These are phyloP conservation scores for Prionailurus viverrinus DNA, from an alignment of 2,113 vertebrate genomes.

Conservation along the genomic window DNA sequence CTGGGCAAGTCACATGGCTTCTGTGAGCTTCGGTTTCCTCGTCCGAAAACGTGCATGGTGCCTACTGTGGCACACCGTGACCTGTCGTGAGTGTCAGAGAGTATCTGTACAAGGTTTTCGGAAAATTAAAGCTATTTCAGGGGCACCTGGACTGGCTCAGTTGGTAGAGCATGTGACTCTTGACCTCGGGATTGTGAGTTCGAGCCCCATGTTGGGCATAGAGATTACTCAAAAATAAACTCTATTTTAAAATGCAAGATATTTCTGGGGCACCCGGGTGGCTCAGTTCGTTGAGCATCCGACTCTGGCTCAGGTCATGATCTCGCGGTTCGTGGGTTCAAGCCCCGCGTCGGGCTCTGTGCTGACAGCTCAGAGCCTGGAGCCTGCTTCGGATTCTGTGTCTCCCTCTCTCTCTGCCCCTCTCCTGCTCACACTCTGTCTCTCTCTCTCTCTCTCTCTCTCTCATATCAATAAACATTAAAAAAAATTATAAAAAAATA, in stretches of 20 bases:
- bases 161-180: not conserved
- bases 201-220: not conserved
- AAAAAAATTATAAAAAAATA: too few relatives aligned
- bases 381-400: too few relatives aligned
- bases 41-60: rapidly evolving
- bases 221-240: not conserved
- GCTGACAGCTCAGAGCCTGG: too few relatives aligned
- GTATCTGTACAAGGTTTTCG: not conserved
- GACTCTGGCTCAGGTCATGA: too few relatives aligned
- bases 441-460: too few relatives aligned
- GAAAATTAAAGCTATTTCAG: not conserved
- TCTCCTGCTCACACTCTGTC: too few relatives aligned
- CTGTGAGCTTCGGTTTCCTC: not conserved
- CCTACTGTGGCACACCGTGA: rapidly evolving
- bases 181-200: not conserved
- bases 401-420: too few relatives aligned
- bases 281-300: too few relatives aligned
- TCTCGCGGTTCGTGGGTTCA: too few relatives aligned
- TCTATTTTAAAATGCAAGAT: not conserved
- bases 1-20: rapidly evolving
- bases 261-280: too few relatives aligned
- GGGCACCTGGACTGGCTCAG: not conserved
- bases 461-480: too few relatives aligned
- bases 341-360: too few relatives aligned
- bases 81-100: not conserved